Evolutionary conservation across 2,797 vertebrate species (phyloP), one percentile per base, ranked within the genome.

Genomic region (Pangasius mekongensis): DNA sequence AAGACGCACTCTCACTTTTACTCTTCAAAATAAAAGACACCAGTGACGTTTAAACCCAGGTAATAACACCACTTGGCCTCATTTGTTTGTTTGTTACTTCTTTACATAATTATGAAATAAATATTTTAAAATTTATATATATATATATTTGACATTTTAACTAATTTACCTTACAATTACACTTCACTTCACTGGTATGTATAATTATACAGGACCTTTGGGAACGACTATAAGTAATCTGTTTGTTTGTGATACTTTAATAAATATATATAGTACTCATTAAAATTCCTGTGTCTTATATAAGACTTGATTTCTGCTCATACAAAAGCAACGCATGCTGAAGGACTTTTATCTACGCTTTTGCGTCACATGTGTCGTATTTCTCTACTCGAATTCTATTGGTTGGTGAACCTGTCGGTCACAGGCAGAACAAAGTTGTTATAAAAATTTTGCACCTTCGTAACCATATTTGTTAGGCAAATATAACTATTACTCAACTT

Each of bases 401-500:
- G 92, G 91, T 74, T 83, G 49, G 0, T 22, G 10, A 20, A 39
- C 1, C 60, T 43, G 88, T 89, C 92, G n/a, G 43, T 91, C 89
- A 84, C 33, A 54, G 27, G 11, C 18, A 36, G 52, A 13, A 54
- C 52, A 54, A 54, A 54, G 14, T 16, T 14, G 52, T 54, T 54
- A 54, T 16, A 54, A 54, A 54, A 54, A 16, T 54, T 0, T 54
- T 54, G 14, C 13, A 13, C 14, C 52, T 54, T 54, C 52, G 16
- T 54, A 54, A 54, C 11, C 52, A 54, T 54, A 54, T 54, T 54
- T 54, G 13, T 4, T 54, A 3, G 52, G 52, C 14, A 54, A 16
- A 54, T 54, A 54, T 54, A 54, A 16, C 52, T 54, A 54, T 54
- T 54, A 54, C 3, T 54, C 52, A 54, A 54, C 10, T 54, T 13